phyloP scores from a whole-genome alignment of 2,113 vertebrate species.

The Limnothrissa miodon region DNA sequence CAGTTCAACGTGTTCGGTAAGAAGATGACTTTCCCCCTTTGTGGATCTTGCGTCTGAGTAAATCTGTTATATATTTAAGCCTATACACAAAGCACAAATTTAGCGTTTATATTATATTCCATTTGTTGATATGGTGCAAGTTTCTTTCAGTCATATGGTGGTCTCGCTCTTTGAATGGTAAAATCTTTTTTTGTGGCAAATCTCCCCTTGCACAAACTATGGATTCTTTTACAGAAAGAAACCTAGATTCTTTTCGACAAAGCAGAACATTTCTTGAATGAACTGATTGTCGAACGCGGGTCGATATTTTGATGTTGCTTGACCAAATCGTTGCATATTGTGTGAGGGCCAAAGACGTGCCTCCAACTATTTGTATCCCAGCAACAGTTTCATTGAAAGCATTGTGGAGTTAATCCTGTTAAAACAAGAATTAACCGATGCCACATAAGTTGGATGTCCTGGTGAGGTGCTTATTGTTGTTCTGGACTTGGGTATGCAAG shows the following conservation, averaged over 20 bases:
- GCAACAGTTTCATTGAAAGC: slow-evolving; percentile 69
- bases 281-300: not conserved
- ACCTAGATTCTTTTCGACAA: not conserved
- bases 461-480: not conserved
- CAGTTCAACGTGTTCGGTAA: slow-evolving; percentile 6
- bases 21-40: not conserved
- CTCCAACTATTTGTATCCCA: slow-evolving; percentile 66
- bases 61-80: not conserved
- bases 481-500: not conserved
- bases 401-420: slow-evolving; percentile 61
- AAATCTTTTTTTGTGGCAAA: not conserved
- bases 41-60: not conserved
- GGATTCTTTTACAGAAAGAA: not conserved
- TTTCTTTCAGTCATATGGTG: not conserved
- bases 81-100: too few species aligned
- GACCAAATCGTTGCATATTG: slow-evolving; percentile 54
- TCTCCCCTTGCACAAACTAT: not conserved
- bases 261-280: not conserved
- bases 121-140: not conserved
- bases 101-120: not conserved
- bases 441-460: not conserved
- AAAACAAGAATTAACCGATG: slow-evolving; percentile 52
- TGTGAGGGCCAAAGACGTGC: slow-evolving; percentile 56
- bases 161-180: not conserved
- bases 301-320: slow-evolving; percentile 7